A percentile compares a stretch with the other conserved stretches of the same genome.
These are phyloP conservation scores for Myrmecobius fasciatus DNA, from an alignment of 2,113 vertebrate species.

Conservation along the genomic window DNA sequence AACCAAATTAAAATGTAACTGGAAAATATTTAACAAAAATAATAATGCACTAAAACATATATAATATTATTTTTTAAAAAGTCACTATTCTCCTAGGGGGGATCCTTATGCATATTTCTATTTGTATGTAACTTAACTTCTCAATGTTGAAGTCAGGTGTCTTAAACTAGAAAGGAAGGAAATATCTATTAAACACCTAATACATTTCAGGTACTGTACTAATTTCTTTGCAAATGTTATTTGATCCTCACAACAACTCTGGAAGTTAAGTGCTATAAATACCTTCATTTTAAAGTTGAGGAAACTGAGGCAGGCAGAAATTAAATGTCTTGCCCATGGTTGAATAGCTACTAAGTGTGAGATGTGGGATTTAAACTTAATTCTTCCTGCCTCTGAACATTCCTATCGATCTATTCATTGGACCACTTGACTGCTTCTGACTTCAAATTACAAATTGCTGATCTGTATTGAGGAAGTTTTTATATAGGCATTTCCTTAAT, in stretches of 20 bases:
- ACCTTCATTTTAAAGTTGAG: neutral
- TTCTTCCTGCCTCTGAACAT: neutral
- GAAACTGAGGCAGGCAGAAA: neutral
- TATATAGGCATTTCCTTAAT: neutral
- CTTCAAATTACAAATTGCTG: neutral
- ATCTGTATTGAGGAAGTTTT: neutral
- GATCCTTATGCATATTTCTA: neutral
- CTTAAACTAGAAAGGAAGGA: neutral
- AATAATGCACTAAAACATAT: neutral
- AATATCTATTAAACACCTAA: neutral
- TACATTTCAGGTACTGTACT: neutral
- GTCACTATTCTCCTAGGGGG: neutral
- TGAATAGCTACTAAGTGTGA: neutral
- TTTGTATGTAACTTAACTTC: neutral
- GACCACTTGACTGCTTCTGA: neutral
- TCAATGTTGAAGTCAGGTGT: neutral
- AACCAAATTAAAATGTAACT: neutral
- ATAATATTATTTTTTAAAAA: neutral
- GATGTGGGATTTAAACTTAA: neutral
- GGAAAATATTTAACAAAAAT: neutral
- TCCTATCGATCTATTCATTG: neutral
- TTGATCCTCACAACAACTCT: neutral
- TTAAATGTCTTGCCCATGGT: neutral
- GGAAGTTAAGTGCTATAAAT: too few relatives aligned
- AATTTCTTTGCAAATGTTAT: neutral